Evolutionary conservation across 2,113 vertebrate species (phyloP), one percentile per base, ranked within the genome.

Genomic region (Notarius quadriscutis): DNA sequence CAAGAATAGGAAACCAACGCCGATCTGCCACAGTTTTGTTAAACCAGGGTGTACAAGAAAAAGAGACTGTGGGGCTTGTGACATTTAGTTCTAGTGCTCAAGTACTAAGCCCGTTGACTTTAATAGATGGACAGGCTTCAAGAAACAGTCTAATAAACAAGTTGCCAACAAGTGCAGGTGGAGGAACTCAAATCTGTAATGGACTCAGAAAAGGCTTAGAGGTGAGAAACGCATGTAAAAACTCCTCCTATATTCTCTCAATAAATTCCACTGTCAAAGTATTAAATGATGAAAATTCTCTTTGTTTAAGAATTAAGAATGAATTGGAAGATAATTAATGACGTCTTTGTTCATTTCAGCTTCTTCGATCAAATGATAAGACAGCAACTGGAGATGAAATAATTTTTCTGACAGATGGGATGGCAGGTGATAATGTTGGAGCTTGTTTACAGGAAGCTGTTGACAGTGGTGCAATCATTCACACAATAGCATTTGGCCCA

Each of bases 21-120:
- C 95, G 95, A 89, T 94, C 94, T 69, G 91, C 93, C 48, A 92
- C 91, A 83, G 58, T 94, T 30, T 96, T 95, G 58, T 77, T 96
- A n/a, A 91, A 87, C 75, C 90, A 93, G 22, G 86, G 93, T 87
- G 89, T 94, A 86, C 92, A 95, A 87, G 83, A 81, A 8, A 89
- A 87, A 30, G 90, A 94, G 11, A 88, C 88, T 57, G 90, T 95
- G 85, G 95, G 92, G 9, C 94, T 96, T 82, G 89, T 91, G 12
- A 41, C 11, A 3, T 90, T 91, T 51, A 60, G 79, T 20, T 0
- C 1, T 69, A 0, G 0, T 7, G 88, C 89, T 51, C 4, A 2
- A 20, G 41, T 25, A n/a, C 10, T 50, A 10, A 57, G 78, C n/a
- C 0, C 1, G 0, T 12, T 91, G 34, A 90, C 72, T 67, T 25